Percentiles rank a stretch among this genome's conserved stretches.
Evolutionary conservation across 2,888 invertebrate genomes (phyloP).

Genomic region (Phyto melanocephala): DNA sequence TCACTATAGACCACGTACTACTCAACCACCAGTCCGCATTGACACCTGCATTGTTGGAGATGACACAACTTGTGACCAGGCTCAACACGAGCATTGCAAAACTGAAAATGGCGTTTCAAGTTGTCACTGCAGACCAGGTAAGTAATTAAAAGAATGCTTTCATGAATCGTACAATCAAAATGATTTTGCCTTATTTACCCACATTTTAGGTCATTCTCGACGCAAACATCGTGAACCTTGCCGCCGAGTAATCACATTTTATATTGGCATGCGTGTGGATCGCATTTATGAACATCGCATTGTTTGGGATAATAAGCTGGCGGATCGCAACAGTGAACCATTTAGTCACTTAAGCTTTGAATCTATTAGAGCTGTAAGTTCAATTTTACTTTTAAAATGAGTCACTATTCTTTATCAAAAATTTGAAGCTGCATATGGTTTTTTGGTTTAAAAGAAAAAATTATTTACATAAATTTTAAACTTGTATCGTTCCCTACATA

Average conservation of each 20-base stretch:
- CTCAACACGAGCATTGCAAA: constrained; percentile 91
- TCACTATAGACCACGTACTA: constrained; percentile 80
- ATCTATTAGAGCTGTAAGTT: constrained; percentile 90
- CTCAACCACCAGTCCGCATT: constrained; percentile 82
- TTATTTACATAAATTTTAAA: neutral
- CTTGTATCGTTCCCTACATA: too few species aligned
- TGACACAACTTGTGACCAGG: constrained; percentile 92
- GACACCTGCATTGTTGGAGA: constrained; percentile 97
- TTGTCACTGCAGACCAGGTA: constrained; percentile 90
- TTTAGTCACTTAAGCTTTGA: constrained; percentile 91
- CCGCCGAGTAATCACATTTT: constrained; percentile 87
- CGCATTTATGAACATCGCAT: constrained; percentile 89
- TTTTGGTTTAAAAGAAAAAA: neutral
- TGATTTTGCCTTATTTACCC: too few species aligned
- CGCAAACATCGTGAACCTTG: constrained; percentile 88
- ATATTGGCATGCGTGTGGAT: constrained; percentile 90
- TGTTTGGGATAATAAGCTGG: constrained; percentile 87
- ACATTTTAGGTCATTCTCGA: constrained; percentile 82
- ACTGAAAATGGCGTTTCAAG: constrained; percentile 92
- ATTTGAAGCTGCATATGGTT: neutral
- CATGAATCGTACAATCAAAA: neutral
- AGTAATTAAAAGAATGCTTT: constrained; percentile 36
- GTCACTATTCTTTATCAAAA: too few species aligned
- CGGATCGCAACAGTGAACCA: constrained; percentile 88
- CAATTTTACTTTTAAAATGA: neutral